Base-by-base conservation (phyloP, 2,888 invertebrate species). In the Cryptus armator region DNA sequence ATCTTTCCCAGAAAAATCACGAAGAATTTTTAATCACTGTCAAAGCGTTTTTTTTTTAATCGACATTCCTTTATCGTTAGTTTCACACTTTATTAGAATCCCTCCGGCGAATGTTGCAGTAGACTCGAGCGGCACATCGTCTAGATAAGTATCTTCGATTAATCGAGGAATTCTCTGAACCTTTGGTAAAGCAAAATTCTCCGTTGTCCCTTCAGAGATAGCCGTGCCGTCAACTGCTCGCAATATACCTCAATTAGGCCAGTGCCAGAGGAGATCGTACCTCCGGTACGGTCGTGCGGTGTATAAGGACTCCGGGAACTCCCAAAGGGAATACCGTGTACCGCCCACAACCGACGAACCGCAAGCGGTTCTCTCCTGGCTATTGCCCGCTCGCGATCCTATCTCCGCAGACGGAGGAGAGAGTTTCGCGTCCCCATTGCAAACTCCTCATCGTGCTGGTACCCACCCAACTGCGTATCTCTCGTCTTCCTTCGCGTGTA, bases 161-260 rank as follows among this genome's bases (percentile, higher is more conserved):
- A 19, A 19, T 56, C 56, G 56, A 56, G 16, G 19, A 56, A 37
- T 9, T 37, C 16, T 6, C 7, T 12, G 12, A 16, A 14, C 16
- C 53, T 43, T 16, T 19, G 16, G 56, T 6, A 37, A 10, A 56
- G 71, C 53, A 32, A 32, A 37, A 37, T 56, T 12, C 56, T 19
- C 56, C 37, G 37, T 37, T 37, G 56, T 59, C 19, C 72, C 62
- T 29, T 32, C 70, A 62, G 53, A 62, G 59, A 62, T 62, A 24
- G 51, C 48, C 12, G 10, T 44, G 44, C 62, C 79, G 66, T 64
- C 32, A 66, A 64, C 80, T 43, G 32, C 64, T 72, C 44, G 72
- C 72, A 78, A 70, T 78, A 80, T 80, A 72, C 66, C 80, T 72
- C 72, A 72, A 80, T 80, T 72, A 80, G 72, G 66, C 62, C 24